Base-by-base conservation (phyloP, 1,140 invertebrate genomes). In the Colletes gigas region DNA sequence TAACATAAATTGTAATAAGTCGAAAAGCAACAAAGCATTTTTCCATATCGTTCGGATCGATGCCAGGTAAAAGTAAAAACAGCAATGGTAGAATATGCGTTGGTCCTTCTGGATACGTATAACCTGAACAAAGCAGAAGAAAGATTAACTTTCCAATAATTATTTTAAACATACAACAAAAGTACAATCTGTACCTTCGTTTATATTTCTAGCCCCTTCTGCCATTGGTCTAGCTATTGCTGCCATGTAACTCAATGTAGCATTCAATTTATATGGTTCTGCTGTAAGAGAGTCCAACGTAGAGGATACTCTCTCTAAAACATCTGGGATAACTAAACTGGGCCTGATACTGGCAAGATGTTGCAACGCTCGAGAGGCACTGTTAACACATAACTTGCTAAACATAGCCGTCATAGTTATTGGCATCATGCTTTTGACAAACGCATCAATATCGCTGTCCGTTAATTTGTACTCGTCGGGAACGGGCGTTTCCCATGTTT, bases 31-130 rank as follows among this genome's bases (percentile, higher is more conserved):
- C 95, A 86, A 97, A 94, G 79, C 95, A 97, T 89, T 99, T 99
- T 77, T 95, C 95, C 52, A 96, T 94, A 92, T 99, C 98, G 89
- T 99, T 99, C 0, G 97, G 96, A 93, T 99, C 98, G 60, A 99
- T 96, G 8, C 97, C 98, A 0, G 98, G 98, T 15, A 99, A 91
- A 1, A 96, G 94, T 1, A 95, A 95, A 86, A 97, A 95, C 4
- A 99, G 92, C 6, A 99, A 92, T 1, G 97, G 97, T 5, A 99
- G 94, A 0, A 98, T 95, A 88, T 98, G 96, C 0, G 95, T 95
- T 44, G 96, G 96, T 15, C 97, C 97, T 90, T 97, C 96, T 9
- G 96, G 94, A 91, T 96, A 97, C 74, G 93, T 94, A 60, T 94
- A 91, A 44, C 70, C 92, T 92, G 66, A 84, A 82, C 63, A 74